Conservation (phyloP, 2,113 vertebrate species). For the Pipra filicauda region DNA sequence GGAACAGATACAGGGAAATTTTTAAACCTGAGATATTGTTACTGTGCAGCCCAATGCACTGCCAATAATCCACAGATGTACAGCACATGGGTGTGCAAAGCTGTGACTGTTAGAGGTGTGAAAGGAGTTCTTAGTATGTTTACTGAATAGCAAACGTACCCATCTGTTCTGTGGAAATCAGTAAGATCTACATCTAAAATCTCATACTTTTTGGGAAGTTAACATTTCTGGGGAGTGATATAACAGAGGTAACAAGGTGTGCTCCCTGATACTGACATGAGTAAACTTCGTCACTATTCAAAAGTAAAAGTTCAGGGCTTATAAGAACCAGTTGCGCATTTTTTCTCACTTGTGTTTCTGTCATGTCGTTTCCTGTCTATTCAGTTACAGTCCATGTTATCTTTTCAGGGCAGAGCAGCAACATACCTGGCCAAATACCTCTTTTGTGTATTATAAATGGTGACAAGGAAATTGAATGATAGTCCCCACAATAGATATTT, state of each 20-base stretch:
- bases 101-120: slow-evolving; percentile 62
- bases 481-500: background rate
- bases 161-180: slow-evolving; percentile 55
- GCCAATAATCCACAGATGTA: slow-evolving; percentile 62
- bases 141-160: slow-evolving; percentile 38
- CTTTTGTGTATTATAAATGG: background rate
- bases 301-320: slow-evolving; percentile 33
- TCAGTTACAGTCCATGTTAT: background rate
- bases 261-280: background rate
- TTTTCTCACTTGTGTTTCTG: background rate
- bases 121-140: slow-evolving; percentile 55
- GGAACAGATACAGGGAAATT: slow-evolving; percentile 9
- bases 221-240: slow-evolving; percentile 14
- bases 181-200: slow-evolving; percentile 7
- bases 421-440: background rate
- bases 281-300: background rate
- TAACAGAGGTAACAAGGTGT: slow-evolving; percentile 25
- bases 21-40: slow-evolving; percentile 57
- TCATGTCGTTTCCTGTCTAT: background rate
- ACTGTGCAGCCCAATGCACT: slow-evolving; percentile 48
- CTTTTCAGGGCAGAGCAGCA: background rate
- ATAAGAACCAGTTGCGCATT: background rate
- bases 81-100: slow-evolving; percentile 57
- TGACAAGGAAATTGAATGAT: background rate
- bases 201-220: background rate